Evolutionary conservation across 2,797 vertebrate species (phyloP).

Genomic region (Heliangelus exortis): DNA sequence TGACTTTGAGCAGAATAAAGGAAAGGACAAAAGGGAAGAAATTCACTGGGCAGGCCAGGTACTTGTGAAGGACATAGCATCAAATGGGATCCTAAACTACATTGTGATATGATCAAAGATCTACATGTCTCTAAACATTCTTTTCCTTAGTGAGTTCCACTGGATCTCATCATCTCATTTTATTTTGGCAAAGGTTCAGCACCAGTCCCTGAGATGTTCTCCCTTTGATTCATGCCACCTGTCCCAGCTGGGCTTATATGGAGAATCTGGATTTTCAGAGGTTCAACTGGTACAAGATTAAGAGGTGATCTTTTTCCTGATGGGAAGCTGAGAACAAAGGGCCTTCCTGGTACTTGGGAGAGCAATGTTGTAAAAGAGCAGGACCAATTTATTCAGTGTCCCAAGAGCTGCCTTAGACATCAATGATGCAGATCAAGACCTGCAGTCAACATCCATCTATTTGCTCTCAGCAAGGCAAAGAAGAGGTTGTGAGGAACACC

Average conservation of each 20-base stretch:
- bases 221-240: not conserved
- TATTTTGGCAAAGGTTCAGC: not conserved
- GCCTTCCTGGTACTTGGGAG: not conserved
- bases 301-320: not conserved
- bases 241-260: not conserved
- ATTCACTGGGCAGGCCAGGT: not conserved
- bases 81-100: not conserved
- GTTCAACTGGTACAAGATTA: not conserved
- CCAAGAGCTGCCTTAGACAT: not conserved
- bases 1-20: not conserved
- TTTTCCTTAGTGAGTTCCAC: not conserved
- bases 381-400: not conserved
- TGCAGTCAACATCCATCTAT: not conserved
- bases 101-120: not conserved
- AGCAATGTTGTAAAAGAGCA: not conserved
- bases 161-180: not conserved
- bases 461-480: not conserved
- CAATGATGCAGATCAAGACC: fast-evolving
- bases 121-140: not conserved
- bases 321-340: not conserved
- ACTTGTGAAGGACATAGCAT: fast-evolving
- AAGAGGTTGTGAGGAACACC: not conserved
- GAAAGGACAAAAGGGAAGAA: not conserved
- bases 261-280: not conserved
- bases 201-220: not conserved